Percentiles rank a stretch among this genome's conserved stretches.
Evolutionary conservation across 2,797 vertebrate species (phyloP).

Genomic region (Catamblyrhynchus diadema): DNA sequence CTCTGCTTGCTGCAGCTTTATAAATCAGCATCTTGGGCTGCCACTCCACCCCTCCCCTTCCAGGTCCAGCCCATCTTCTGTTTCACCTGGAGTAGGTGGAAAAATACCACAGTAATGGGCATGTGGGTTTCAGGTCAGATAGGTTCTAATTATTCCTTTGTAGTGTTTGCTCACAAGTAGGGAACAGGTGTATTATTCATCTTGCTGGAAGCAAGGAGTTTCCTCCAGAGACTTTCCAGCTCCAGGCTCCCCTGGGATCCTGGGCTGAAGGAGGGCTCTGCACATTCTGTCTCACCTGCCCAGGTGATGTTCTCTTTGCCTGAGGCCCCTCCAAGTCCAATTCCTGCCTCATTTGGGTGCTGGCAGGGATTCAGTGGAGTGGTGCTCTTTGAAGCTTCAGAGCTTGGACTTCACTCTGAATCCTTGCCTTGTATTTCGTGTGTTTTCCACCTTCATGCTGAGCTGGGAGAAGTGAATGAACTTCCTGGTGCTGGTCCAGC

Average conservation of each 20-base stretch:
- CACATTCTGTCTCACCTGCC: background rate
- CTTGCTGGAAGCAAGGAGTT: conserved; percentile 52
- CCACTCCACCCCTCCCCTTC: conserved; percentile 66
- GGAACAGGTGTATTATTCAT: conserved; percentile 40
- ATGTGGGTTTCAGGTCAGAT: conserved; percentile 70
- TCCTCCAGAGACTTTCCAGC: conserved; percentile 23
- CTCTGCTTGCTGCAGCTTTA: conserved; percentile 42
- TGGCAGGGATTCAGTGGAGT: background rate
- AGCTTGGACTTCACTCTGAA: background rate
- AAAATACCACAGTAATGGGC: conserved; percentile 70
- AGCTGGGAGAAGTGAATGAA: background rate
- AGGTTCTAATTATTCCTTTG: conserved; percentile 67
- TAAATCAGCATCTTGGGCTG: conserved; percentile 63
- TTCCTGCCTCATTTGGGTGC: background rate
- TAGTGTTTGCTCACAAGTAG: conserved; percentile 53
- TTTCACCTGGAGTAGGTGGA: conserved; percentile 68
- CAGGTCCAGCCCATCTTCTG: conserved; percentile 64
- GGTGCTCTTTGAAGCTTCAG: background rate
- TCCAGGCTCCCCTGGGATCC: background rate
- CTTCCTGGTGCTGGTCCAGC: background rate
- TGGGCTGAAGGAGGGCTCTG: background rate
- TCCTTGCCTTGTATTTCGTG: background rate
- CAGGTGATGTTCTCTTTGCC: background rate
- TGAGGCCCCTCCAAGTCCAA: background rate
- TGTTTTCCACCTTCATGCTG: background rate